These are phyloP conservation scores for Amblyraja radiata DNA, from an alignment of 2,797 vertebrate species.

Conservation along the genomic window DNA sequence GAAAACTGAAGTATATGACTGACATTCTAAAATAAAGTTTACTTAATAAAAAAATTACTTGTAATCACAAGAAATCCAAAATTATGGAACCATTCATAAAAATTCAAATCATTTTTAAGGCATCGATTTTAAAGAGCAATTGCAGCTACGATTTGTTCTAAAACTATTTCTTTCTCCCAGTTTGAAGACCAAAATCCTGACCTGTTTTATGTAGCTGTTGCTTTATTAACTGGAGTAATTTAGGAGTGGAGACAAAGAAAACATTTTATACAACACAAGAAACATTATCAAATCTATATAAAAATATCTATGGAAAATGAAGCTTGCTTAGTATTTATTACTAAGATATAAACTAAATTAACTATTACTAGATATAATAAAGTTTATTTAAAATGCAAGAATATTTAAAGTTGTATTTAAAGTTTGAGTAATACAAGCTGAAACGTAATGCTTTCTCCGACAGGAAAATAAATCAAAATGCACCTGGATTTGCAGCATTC, in stretches of 20 bases:
- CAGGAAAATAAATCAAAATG: background rate
- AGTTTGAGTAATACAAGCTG: background rate
- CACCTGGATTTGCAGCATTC: background rate
- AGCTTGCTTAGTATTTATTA: background rate
- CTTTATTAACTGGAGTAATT: background rate
- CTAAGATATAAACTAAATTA: background rate
- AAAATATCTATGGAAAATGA: constrained; percentile 2
- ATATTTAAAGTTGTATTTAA: background rate
- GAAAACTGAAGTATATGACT: background rate
- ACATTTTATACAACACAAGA: background rate
- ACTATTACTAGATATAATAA: background rate
- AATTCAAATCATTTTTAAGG: background rate
- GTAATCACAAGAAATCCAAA: background rate
- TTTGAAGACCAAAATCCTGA: background rate
- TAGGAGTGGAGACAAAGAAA: background rate
- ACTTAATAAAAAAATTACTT: background rate
- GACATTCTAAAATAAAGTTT: constrained; percentile 14
- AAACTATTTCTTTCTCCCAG: background rate
- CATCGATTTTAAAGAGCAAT: background rate
- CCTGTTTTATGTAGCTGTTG: background rate
- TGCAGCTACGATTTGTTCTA: background rate
- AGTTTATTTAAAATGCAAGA: background rate
- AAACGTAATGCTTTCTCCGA: background rate
- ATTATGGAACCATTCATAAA: background rate
- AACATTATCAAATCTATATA: background rate